Evolutionary conservation across 1,140 invertebrate genomes (phyloP), one percentile per base, ranked within the genome.

Genomic region (Tetramorium alpestre): DNA sequence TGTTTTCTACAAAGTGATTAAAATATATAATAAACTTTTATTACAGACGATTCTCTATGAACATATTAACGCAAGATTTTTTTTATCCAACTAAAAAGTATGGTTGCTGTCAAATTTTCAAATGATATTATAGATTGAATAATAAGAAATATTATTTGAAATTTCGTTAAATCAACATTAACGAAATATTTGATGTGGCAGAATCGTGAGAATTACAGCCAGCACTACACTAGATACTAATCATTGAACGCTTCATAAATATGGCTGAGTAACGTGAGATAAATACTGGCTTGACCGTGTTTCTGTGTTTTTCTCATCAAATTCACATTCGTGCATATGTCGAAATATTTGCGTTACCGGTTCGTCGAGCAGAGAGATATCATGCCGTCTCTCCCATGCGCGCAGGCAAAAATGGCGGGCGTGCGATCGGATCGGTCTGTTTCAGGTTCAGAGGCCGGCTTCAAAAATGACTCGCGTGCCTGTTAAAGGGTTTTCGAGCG

Each of bases 321-420:
- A 88, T 89, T 89, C 78, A 58, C 67, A 49, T 54, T 28, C 80
- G 84, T 62, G 38, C 49, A 58, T 80, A 85, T 49, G 58, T 85
- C 11, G 80, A 89, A 89, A 88, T 86, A 86, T 89, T 86, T 65
- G 87, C 81, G 80, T 85, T 86, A 72, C 51, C 81, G 51, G 80
- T 70, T 76, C 56, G 87, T 13, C 47, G 56, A 28, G 38, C 70
- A 41, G 56, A 67, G 41, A 44, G 60, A 38, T 54, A 75, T n/a
- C 69, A 54, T 81, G 25, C 73, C 58, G 47, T 65, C 44, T 54
- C 62, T 54, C 56, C 54, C 58, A 8, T 6, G 69, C 58, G 51
- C 47, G 28, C 49, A 18, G 6, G 5, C n/a, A 75, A 69, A 89
- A 89, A 73, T 73, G 78, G 58, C 62, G 65, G 62, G 81, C 38